phyloP scores from a whole-genome alignment of 2,888 invertebrate genomes.

The Cryptosula pallasiana region DNA sequence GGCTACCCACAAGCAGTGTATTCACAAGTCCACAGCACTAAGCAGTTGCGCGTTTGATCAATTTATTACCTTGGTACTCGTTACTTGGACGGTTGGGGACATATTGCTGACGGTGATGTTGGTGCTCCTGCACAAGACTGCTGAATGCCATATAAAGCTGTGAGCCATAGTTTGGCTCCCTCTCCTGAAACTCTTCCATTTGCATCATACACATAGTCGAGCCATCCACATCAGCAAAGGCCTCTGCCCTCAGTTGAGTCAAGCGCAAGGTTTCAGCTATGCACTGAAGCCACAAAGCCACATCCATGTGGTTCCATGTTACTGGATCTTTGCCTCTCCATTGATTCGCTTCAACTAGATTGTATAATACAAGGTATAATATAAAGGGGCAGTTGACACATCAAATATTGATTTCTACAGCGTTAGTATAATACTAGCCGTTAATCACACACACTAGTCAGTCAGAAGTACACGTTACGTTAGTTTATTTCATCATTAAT shows the following conservation, averaged over 20 bases:
- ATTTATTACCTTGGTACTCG: neutral
- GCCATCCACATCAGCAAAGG: slow-evolving; percentile 36
- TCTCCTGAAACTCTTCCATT: slow-evolving; percentile 32
- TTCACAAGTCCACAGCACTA: too few species aligned
- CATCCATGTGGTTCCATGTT: neutral
- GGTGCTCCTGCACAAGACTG: neutral
- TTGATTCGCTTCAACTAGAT: too few species aligned
- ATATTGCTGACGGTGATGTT: neutral
- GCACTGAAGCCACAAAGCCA: neutral
- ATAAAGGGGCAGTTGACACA: too few species aligned
- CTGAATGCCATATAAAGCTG: slow-evolving; percentile 34
- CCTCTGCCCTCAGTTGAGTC: neutral
- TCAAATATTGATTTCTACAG: too few species aligned
- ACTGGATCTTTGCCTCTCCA: neutral
- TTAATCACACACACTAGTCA: too few species aligned
- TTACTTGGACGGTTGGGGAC: neutral
- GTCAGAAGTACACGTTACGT: too few species aligned
- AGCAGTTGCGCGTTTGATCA: too few species aligned
- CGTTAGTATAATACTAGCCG: too few species aligned
- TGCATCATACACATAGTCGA: slow-evolving; percentile 35
- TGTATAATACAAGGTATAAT: too few species aligned
- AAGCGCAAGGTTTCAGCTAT: neutral
- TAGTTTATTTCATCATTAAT: too few species aligned
- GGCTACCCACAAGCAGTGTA: too few species aligned
- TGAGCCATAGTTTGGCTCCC: slow-evolving; percentile 35